These are phyloP conservation scores for Drosophila conformis DNA, from an alignment of 2,888 invertebrate genomes.

Conservation along the genomic window DNA sequence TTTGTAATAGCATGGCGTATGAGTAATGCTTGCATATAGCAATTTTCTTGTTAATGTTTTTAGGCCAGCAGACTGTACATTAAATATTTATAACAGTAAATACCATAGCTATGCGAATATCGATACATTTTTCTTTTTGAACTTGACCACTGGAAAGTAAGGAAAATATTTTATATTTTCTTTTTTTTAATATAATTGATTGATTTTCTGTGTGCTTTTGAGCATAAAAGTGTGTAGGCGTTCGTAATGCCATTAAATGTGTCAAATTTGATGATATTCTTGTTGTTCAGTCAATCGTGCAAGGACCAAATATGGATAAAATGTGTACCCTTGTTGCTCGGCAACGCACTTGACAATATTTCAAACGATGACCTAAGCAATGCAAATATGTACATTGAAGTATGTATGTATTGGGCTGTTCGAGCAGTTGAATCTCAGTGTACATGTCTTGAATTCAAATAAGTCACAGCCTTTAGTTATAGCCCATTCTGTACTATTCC, in stretches of 20 bases:
- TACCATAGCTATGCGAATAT: neutral
- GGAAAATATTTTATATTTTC: constrained; percentile 11
- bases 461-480: neutral
- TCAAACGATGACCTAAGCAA: constrained; percentile 25
- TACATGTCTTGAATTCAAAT: constrained; percentile 23
- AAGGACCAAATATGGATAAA: constrained; percentile 10
- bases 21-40: too few species aligned
- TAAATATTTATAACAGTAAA: neutral
- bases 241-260: constrained; percentile 31
- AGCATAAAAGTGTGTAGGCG: constrained; percentile 31
- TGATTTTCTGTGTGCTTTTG: constrained; percentile 35
- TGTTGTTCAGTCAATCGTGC: constrained; percentile 30
- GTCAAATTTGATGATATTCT: constrained; percentile 44
- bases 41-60: neutral
- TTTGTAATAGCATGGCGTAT: too few species aligned
- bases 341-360: constrained; percentile 13
- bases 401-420: neutral
- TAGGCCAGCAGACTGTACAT: neutral
- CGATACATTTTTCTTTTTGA: neutral
- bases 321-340: constrained; percentile 5
- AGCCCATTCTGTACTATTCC: neutral
- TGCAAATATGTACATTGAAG: constrained; percentile 17
- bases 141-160: neutral
- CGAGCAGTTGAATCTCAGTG: constrained; percentile 2
- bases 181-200: constrained; percentile 31